These are phyloP conservation scores for Micrasema minimum DNA, from an alignment of 1,140 invertebrate genomes.

Conservation along the genomic window DNA sequence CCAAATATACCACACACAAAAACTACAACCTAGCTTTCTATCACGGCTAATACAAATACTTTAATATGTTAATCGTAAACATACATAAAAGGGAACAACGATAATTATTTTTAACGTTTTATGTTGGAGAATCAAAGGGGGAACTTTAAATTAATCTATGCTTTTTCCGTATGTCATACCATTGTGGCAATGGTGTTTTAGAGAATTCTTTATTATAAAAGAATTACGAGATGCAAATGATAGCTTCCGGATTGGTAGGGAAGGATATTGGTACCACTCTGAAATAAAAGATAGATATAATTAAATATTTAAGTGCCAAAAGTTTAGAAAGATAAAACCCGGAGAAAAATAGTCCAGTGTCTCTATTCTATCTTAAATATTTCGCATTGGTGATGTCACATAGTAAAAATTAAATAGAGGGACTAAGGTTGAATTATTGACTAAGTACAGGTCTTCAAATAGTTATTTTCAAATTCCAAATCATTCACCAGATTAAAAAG, in stretches of 20 bases:
- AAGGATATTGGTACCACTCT: slow-evolving; percentile 4
- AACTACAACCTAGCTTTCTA: slow-evolving; percentile 13
- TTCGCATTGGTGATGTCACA: too few relatives aligned
- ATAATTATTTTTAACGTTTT: neutral
- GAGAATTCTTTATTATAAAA: neutral
- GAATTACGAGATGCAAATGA: neutral
- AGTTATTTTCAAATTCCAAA: too few relatives aligned
- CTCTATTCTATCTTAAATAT: too few relatives aligned
- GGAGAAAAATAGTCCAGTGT: too few relatives aligned
- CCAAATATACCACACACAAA: neutral
- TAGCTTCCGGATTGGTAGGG: neutral
- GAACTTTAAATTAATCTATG: neutral
- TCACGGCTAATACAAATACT: neutral
- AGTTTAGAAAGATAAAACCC: too few relatives aligned
- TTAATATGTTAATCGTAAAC: slow-evolving; percentile 10
- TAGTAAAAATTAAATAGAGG: too few relatives aligned
- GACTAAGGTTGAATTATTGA: too few relatives aligned
- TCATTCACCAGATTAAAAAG: too few relatives aligned
- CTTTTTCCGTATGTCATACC: slow-evolving; percentile 26
- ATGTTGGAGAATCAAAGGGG: too few relatives aligned
- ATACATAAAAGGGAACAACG: neutral
- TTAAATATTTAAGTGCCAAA: too few relatives aligned
- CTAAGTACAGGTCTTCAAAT: too few relatives aligned
- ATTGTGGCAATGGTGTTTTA: neutral
- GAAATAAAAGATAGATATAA: slow-evolving; percentile 4